Conservation (phyloP, 2,113 vertebrate species). For the Eudorcas thomsonii region DNA sequence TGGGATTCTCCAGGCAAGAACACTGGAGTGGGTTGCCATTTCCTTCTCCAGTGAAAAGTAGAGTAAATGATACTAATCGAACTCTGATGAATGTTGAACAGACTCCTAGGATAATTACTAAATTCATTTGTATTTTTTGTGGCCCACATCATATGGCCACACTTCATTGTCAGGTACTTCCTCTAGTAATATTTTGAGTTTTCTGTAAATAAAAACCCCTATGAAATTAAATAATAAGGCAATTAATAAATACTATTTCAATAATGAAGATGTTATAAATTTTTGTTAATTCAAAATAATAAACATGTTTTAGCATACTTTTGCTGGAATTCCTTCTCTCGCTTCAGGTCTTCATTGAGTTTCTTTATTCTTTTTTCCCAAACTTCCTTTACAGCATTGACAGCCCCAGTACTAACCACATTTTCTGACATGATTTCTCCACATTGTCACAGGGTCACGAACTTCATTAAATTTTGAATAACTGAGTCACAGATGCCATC, state of each 20-base stretch:
- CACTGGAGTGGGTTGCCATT: no score
- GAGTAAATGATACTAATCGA: not conserved
- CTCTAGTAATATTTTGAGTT: not conserved
- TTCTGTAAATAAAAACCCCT: not conserved
- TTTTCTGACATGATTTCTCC: conserved; percentile 84
- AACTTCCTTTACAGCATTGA: conserved; percentile 88
- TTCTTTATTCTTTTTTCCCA: conserved; percentile 93
- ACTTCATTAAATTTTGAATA: conserved; percentile 20
- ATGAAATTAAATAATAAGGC: not conserved
- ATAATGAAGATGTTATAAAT: not conserved
- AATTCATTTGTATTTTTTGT: not conserved
- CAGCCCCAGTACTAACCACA: conserved; percentile 80
- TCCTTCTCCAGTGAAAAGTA: not conserved
- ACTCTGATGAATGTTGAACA: not conserved
- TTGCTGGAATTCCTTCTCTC: conserved; percentile 79
- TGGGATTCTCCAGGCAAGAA: no score
- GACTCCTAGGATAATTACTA: not conserved
- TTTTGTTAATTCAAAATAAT: not conserved
- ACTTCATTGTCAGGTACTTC: not conserved
- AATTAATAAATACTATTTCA: not conserved
- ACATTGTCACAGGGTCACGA: conserved; percentile 40
- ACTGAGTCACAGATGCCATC: not conserved
- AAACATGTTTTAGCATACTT: conserved; percentile 48
- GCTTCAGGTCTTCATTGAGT: conserved; percentile 84
- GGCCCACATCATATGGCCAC: not conserved